Percentiles rank a stretch among this genome's conserved stretches.
Evolutionary conservation across 2,113 vertebrate genomes (phyloP).

Genomic region (Protobothrops flavoviridis): DNA sequence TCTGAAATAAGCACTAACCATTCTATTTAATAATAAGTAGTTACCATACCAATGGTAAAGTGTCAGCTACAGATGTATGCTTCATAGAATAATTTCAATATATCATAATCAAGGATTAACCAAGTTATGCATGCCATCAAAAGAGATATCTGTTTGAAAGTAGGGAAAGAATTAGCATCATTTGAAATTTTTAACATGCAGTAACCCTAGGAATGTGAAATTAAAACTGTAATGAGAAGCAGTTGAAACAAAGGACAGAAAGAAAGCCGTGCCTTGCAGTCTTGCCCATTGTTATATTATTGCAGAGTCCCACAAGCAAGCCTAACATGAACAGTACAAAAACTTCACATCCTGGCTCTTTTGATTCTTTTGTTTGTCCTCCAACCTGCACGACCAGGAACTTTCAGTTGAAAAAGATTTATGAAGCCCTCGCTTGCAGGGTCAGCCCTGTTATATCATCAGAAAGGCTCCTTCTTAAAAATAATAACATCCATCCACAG

Average conservation of each 20-base stretch:
- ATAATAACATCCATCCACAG: conserved; percentile 86
- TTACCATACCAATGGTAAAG: not conserved
- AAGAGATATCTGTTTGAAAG: not conserved
- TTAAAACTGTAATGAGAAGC: conserved; percentile 71
- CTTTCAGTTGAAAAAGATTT: conserved; percentile 90
- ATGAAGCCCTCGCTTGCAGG: conserved; percentile 79
- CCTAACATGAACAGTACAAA: conserved; percentile 74
- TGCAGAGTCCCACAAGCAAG: conserved; percentile 80
- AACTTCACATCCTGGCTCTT: conserved; percentile 86
- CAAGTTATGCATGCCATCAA: not conserved
- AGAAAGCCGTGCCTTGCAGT: conserved; percentile 63
- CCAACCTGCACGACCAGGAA: conserved; percentile 85
- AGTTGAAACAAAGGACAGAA: conserved; percentile 73
- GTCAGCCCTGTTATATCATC: conserved; percentile 81
- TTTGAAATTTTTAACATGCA: conserved; percentile 56
- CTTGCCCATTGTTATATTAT: conserved; percentile 89
- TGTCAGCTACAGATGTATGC: not conserved
- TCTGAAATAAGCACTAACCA: not conserved
- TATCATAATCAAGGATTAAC: not conserved
- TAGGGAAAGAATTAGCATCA: not conserved
- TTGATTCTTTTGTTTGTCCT: conserved; percentile 84
- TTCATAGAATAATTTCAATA: not conserved
- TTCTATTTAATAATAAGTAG: not conserved
- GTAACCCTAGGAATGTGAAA: conserved; percentile 57
- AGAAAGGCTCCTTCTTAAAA: conserved; percentile 82